Conservation (phyloP, 2,797 vertebrate species). For the Phylloscopus collybita region DNA sequence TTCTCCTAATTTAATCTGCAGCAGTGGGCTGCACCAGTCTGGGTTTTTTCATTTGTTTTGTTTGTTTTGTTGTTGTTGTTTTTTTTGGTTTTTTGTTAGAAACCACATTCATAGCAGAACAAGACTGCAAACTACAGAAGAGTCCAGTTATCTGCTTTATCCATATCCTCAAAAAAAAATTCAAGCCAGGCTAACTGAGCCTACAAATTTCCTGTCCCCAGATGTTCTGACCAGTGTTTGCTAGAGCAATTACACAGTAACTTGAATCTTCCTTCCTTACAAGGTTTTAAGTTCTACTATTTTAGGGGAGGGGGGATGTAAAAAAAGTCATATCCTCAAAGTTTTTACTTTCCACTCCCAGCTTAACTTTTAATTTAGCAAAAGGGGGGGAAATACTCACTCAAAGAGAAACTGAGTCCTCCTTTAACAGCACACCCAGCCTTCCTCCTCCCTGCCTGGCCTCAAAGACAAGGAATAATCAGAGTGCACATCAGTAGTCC, state of each 20-base stretch:
- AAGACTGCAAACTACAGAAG: not conserved
- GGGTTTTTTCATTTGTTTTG: not conserved
- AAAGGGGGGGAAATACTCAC: fast-evolving
- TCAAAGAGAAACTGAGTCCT: not conserved
- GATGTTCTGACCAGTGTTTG: not conserved
- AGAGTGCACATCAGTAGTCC: fast-evolving
- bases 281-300: not conserved
- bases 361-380: not conserved
- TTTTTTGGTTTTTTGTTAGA: not conserved
- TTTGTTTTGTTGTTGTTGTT: not conserved
- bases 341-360: not conserved
- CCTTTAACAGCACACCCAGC: not conserved
- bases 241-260: not conserved
- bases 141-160: not conserved
- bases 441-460: not conserved
- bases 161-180: not conserved
- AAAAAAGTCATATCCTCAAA: not conserved
- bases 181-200: not conserved
- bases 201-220: not conserved
- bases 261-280: not conserved
- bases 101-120: not conserved
- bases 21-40: not conserved
- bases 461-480: not conserved
- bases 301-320: fast-evolving
- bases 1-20: not conserved